A percentile compares a stretch with the other conserved stretches of the same genome.
These are phyloP conservation scores for Ariolimax columbianus DNA, from an alignment of 2,888 invertebrate species.

Conservation along the genomic window DNA sequence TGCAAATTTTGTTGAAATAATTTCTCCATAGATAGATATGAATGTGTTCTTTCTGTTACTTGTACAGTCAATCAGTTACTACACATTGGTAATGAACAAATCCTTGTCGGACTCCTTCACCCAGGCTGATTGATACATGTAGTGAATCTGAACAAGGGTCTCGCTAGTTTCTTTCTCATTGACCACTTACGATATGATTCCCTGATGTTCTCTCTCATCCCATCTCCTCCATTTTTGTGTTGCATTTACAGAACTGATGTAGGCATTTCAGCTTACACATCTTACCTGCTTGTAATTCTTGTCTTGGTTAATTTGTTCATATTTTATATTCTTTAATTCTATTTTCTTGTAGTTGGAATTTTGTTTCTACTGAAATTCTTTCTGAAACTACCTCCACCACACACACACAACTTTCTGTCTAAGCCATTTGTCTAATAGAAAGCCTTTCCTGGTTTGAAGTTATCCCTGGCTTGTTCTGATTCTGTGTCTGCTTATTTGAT, in stretches of 20 bases:
- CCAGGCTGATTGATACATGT: not conserved
- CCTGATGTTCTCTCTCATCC: not conserved
- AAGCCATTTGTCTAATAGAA: too few species aligned
- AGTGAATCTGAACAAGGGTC: not conserved
- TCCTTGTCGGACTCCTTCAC: not conserved
- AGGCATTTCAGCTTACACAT: not conserved
- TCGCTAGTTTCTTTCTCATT: not conserved
- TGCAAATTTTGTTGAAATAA: too few species aligned
- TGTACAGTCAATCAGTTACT: not conserved
- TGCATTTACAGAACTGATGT: slow-evolving; percentile 14
- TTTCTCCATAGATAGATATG: too few species aligned
- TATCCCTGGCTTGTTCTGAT: too few species aligned
- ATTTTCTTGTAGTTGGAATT: not conserved
- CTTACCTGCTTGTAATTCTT: not conserved
- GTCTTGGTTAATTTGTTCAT: not conserved
- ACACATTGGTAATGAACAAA: not conserved
- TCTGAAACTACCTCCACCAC: too few species aligned
- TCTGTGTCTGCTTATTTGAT: too few species aligned
- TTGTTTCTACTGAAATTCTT: too few species aligned
- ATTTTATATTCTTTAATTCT: slow-evolving; percentile 2
- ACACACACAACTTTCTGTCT: too few species aligned
- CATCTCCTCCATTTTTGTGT: not conserved
- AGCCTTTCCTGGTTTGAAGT: too few species aligned
- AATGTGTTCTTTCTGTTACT: too few species aligned
- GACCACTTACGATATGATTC: not conserved